Evolutionary conservation across 2,888 invertebrate species (phyloP).

Genomic region (Hartigia nigra): DNA sequence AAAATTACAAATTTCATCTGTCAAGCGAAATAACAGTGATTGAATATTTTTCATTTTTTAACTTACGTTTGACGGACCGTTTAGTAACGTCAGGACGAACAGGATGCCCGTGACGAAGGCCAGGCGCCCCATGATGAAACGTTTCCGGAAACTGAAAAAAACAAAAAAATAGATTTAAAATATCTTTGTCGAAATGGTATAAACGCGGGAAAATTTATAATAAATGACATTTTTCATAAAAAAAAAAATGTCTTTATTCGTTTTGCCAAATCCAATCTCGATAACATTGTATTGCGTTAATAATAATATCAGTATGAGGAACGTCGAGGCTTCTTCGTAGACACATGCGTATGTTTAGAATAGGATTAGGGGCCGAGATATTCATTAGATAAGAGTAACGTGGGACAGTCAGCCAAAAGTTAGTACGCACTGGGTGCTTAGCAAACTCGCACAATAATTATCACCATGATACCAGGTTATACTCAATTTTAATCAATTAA

Average conservation of each 20-base stretch:
- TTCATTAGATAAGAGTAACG: neutral
- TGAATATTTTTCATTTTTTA: neutral
- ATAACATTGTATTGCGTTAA: neutral
- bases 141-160: neutral
- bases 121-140: neutral
- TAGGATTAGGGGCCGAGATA: neutral
- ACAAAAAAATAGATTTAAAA: neutral
- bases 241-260: neutral
- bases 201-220: neutral
- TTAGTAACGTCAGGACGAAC: neutral
- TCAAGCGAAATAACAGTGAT: neutral
- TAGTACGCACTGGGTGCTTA: neutral
- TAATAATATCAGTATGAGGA: neutral
- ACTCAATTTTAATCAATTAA: neutral
- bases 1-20: neutral
- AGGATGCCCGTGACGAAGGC: neutral
- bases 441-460: neutral
- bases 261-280: neutral
- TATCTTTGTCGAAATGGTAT: no score
- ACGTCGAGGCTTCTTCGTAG: no score
- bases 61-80: neutral
- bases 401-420: neutral
- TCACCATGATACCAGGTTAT: neutral
- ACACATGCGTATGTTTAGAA: neutral
- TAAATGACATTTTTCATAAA: neutral